Percentiles rank a stretch among this genome's conserved stretches.
These are phyloP conservation scores for Rotaria magnacalcarata DNA, from an alignment of 2,888 invertebrate species.

Conservation along the genomic window DNA sequence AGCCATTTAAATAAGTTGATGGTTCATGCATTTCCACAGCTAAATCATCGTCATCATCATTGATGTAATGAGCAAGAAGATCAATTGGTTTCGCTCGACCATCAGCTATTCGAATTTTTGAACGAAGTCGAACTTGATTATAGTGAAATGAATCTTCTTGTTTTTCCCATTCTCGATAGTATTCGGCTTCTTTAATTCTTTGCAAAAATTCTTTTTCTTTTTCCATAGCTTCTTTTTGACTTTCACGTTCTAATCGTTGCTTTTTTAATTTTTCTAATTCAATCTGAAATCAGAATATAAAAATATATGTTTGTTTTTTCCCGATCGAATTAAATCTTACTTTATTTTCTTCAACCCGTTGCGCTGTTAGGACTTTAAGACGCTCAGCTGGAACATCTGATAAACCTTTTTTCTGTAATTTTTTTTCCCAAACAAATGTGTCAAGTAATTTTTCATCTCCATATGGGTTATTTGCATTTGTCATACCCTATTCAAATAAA, in stretches of 20 bases:
- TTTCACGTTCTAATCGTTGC: constrained; percentile 78
- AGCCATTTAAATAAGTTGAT: constrained; percentile 81
- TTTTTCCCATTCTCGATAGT: constrained; percentile 84
- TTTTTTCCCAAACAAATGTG: constrained; percentile 93
- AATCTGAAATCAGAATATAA: constrained; percentile 55
- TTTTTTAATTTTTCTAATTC: constrained; percentile 92
- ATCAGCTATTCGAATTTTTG: constrained; percentile 89
- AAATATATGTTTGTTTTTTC: too few species aligned
- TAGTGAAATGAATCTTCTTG: constrained; percentile 94
- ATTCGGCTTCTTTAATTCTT: constrained; percentile 80
- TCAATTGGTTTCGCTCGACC: constrained; percentile 96
- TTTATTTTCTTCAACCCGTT: constrained; percentile 44
- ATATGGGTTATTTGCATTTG: constrained; percentile 95
- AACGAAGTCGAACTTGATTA: constrained; percentile 86
- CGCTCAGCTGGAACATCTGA: constrained; percentile 63
- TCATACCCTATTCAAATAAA: constrained; percentile 68
- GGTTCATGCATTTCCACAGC: constrained; percentile 97
- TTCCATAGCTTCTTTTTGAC: constrained; percentile 63
- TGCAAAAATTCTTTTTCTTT: constrained; percentile 74
- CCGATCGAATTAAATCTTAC: neutral
- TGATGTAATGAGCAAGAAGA: constrained; percentile 85
- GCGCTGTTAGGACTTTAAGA: constrained; percentile 48
- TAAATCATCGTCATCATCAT: constrained; percentile 68
- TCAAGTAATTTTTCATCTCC: constrained; percentile 90
- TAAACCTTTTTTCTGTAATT: constrained; percentile 85